Conservation (phyloP, 2,113 vertebrate species). For the Paramisgurnus dabryanus region DNA sequence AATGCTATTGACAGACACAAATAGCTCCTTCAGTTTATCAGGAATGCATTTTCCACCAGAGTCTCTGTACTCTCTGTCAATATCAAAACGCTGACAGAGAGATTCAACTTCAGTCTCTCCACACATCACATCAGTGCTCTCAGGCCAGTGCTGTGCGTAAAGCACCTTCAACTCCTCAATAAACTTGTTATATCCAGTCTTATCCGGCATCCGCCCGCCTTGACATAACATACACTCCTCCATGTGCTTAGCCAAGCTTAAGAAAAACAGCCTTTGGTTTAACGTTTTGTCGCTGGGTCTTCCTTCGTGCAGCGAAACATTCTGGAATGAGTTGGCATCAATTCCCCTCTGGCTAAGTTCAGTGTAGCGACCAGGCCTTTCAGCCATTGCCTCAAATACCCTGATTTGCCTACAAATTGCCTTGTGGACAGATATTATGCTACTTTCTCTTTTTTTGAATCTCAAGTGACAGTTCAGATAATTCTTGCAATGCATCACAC, state of each 20-base stretch:
- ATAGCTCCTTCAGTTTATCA: background rate
- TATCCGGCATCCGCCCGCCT: background rate
- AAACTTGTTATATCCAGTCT: conserved; percentile 20
- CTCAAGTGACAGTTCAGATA: conserved; percentile 3
- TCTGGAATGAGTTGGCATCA: conserved; percentile 52
- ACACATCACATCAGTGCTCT: conserved; percentile 1
- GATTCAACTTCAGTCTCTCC: conserved; percentile 10
- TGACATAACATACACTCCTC: too few species aligned
- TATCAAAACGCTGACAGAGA: conserved; percentile 10
- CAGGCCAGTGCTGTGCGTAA: conserved; percentile 20
- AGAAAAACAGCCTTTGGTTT: background rate
- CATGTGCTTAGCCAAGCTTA: background rate
- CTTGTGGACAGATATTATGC: conserved; percentile 16
- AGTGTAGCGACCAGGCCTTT: conserved; percentile 2
- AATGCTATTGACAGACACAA: conserved; percentile 4
- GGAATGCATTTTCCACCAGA: background rate
- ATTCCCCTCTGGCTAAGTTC: conserved; percentile 31
- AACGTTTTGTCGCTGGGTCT: conserved; percentile 27
- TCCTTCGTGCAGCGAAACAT: conserved; percentile 33
- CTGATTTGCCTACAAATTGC: background rate
- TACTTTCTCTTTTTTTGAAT: conserved; percentile 20
- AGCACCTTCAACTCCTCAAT: conserved; percentile 31
- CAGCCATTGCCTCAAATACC: conserved; percentile 32
- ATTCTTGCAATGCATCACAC: conserved; percentile 35
- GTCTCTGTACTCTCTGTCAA: conserved; percentile 15